Percentiles rank a stretch among this genome's conserved stretches.
Evolutionary conservation across 1,140 invertebrate species (phyloP).

Genomic region (Diorhabda elongata): DNA sequence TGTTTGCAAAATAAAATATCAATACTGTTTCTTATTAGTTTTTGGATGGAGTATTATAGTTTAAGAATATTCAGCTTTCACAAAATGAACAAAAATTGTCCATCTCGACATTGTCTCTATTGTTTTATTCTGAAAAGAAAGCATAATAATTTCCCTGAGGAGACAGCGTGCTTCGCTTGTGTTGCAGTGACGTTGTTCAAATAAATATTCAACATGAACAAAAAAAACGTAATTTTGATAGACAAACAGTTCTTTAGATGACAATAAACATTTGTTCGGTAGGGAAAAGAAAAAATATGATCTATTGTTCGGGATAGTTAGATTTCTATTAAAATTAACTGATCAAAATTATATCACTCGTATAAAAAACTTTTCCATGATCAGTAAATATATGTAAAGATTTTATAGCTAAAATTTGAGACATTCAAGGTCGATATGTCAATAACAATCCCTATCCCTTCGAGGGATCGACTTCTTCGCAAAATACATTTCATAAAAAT

Average conservation of each 20-base stretch:
- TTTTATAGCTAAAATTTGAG: not conserved
- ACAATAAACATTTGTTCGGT: too few relatives aligned
- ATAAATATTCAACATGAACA: too few relatives aligned
- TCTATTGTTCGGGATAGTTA: too few relatives aligned
- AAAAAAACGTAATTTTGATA: too few relatives aligned
- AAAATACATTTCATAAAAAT: not conserved
- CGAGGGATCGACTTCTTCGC: not conserved
- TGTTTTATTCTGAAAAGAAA: slow-evolving; percentile 3
- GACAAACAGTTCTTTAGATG: too few relatives aligned
- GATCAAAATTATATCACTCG: too few relatives aligned
- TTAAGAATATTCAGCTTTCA: not conserved
- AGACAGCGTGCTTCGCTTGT: not conserved
- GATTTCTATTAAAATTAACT: too few relatives aligned
- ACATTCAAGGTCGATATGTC: not conserved
- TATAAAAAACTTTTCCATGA: not conserved
- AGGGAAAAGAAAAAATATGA: too few relatives aligned
- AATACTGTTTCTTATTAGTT: too few relatives aligned
- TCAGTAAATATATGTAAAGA: not conserved
- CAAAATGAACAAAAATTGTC: not conserved
- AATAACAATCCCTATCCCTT: not conserved
- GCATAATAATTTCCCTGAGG: slow-evolving; percentile 2
- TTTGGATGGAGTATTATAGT: too few relatives aligned
- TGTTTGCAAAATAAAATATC: too few relatives aligned
- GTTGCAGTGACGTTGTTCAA: too few relatives aligned
- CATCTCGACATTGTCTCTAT: not conserved